A percentile compares a stretch with the other conserved stretches of the same genome.
phyloP scores from a whole-genome alignment of 2,888 invertebrate genomes.

The Julus scanicus region DNA sequence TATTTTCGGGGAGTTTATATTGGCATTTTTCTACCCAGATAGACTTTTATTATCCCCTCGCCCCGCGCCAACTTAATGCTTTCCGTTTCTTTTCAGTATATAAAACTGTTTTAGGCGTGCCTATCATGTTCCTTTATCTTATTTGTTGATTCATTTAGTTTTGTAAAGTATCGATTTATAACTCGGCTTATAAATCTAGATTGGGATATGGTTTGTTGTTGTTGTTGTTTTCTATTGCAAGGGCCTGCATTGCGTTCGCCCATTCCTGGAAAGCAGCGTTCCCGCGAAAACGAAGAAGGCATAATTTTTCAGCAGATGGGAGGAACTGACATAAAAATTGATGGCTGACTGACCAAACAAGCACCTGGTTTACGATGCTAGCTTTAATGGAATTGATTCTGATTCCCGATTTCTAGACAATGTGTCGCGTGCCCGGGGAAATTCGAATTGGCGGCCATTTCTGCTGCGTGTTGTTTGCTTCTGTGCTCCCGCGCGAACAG shows the following conservation, averaged over 20 bases:
- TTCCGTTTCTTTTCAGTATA: constrained; percentile 12
- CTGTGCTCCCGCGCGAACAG: not conserved
- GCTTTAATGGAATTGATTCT: constrained; percentile 29
- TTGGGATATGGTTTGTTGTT: not conserved
- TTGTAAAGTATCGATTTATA: constrained; percentile 42
- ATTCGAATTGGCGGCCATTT: not conserved
- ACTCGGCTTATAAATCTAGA: constrained; percentile 35
- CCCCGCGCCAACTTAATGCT: constrained; percentile 1
- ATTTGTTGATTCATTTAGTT: constrained; percentile 39
- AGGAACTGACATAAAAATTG: constrained; percentile 14
- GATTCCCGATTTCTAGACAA: constrained; percentile 29
- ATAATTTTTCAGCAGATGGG: constrained; percentile 22
- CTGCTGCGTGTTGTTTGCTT: not conserved
- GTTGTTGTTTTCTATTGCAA: not conserved
- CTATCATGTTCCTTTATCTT: constrained; percentile 39
- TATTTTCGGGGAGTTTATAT: constrained; percentile 29
- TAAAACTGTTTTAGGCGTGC: constrained; percentile 34
- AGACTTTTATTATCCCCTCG: constrained; percentile 13
- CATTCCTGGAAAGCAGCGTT: not conserved
- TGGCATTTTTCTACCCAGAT: not conserved
- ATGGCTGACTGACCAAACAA: constrained; percentile 29
- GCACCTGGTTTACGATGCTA: constrained; percentile 34
- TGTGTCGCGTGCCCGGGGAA: not conserved
- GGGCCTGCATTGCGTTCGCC: not conserved
- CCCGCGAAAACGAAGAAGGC: not conserved